phyloP scores from a whole-genome alignment of 53 echinoderm and acorn worm species.

The Apostichopus leukothele region DNA sequence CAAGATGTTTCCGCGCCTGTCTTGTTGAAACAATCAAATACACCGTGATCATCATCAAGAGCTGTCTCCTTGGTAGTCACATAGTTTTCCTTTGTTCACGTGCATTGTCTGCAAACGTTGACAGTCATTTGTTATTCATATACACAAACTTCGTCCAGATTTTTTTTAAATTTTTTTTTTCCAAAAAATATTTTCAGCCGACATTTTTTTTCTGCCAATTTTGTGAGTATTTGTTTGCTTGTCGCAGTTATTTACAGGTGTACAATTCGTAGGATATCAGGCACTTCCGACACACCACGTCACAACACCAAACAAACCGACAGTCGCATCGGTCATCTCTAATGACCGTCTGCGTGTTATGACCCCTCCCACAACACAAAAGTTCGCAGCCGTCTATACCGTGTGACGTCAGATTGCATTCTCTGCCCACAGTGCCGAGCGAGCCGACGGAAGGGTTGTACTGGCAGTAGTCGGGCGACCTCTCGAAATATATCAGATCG shows the following conservation, averaged over 20 bases:
- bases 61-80: too few species aligned
- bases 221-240: neutral
- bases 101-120: too few species aligned
- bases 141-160: too few species aligned
- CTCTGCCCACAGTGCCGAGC: conserved; percentile 79
- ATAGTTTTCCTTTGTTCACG: too few species aligned
- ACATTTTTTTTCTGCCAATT: too few species aligned
- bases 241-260: conserved; percentile 81
- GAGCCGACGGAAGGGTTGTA: conserved; percentile 77
- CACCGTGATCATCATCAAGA: too few species aligned
- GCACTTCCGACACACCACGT: conserved; percentile 78
- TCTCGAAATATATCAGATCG: conserved; percentile 88
- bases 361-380: conserved; percentile 93
- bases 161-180: too few species aligned
- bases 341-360: conserved; percentile 76
- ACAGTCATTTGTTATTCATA: too few species aligned
- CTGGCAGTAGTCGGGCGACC: conserved; percentile 82
- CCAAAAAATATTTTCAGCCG: too few species aligned
- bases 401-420: conserved; percentile 85
- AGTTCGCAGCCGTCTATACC: conserved; percentile 97
- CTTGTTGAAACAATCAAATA: too few species aligned
- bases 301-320: conserved; percentile 96
- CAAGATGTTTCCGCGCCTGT: too few species aligned
- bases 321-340: conserved; percentile 87
- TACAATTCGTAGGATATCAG: conserved; percentile 68